phyloP scores from a whole-genome alignment of 2,888 invertebrate species.

The Schizaphis graminum region DNA sequence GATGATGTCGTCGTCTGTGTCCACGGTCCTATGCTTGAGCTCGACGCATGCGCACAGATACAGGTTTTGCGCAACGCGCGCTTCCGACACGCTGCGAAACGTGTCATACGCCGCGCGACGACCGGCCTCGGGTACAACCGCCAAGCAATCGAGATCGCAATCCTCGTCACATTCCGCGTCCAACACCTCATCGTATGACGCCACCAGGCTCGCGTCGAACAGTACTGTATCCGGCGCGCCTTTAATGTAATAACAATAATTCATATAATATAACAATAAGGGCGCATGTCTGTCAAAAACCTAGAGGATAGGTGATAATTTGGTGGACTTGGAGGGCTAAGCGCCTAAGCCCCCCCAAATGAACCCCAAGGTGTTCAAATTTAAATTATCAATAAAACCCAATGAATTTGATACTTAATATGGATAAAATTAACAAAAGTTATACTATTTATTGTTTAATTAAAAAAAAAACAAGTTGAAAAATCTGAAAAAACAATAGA shows the following conservation, averaged over 20 bases:
- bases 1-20: slow-evolving; percentile 12
- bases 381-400: too few relatives aligned
- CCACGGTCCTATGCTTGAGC: background rate
- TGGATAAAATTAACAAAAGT: too few relatives aligned
- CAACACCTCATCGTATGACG: slow-evolving; percentile 2
- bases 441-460: too few relatives aligned
- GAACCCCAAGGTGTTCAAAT: too few relatives aligned
- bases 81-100: background rate
- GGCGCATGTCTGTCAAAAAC: too few relatives aligned
- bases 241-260: background rate
- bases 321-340: too few relatives aligned
- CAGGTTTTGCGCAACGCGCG: slow-evolving; percentile 24
- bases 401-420: too few relatives aligned
- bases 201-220: slow-evolving; percentile 7
- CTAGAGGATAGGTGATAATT: too few relatives aligned
- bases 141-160: slow-evolving; percentile 13
- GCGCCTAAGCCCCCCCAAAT: too few relatives aligned
- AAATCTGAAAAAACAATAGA: too few relatives aligned
- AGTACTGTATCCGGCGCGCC: slow-evolving; percentile 31
- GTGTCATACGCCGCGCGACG: background rate
- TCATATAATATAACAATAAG: background rate
- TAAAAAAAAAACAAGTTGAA: too few relatives aligned
- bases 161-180: slow-evolving; percentile 41
- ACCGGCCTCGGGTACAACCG: background rate
- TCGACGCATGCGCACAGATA: slow-evolving; percentile 11